These are phyloP conservation scores for Caenorhabditis macrosperma DNA, from an alignment of 2,888 invertebrate species.

Conservation along the genomic window DNA sequence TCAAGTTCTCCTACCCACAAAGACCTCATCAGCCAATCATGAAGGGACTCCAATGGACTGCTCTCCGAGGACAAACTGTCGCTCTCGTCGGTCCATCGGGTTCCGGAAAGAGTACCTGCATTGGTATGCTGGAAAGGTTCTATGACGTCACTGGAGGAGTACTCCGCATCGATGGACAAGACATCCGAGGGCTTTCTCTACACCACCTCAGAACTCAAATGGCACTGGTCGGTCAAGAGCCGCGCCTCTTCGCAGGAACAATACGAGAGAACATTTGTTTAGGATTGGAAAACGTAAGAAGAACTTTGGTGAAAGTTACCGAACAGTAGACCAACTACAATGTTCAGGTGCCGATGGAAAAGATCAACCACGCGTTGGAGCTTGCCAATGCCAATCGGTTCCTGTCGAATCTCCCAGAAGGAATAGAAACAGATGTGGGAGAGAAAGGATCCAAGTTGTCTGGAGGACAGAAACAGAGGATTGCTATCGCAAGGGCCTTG, in stretches of 20 bases:
- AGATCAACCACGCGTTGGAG: slow-evolving; percentile 67
- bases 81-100: slow-evolving; percentile 86
- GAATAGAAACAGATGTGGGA: slow-evolving; percentile 70
- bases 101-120: slow-evolving; percentile 91
- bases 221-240: slow-evolving; percentile 94
- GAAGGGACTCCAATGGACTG: slow-evolving; percentile 78
- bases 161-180: slow-evolving; percentile 79
- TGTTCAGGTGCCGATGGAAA: slow-evolving; percentile 64
- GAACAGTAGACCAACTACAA: not conserved
- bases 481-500: slow-evolving; percentile 86
- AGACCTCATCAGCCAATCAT: slow-evolving; percentile 76
- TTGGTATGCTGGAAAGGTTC: slow-evolving; percentile 89
- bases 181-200: slow-evolving; percentile 86
- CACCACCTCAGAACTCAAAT: slow-evolving; percentile 87
- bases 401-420: slow-evolving; percentile 67
- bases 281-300: slow-evolving; percentile 82
- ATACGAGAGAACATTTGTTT: slow-evolving; percentile 93
- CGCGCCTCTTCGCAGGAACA: slow-evolving; percentile 89
- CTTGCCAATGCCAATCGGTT: slow-evolving; percentile 69
- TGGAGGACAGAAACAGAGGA: slow-evolving; percentile 91
- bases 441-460: slow-evolving; percentile 87
- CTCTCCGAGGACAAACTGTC: slow-evolving; percentile 79
- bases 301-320: slow-evolving; percentile 12
- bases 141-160: slow-evolving; percentile 87
- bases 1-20: slow-evolving; percentile 81